A percentile compares a stretch with the other conserved stretches of the same genome.
Conservation (phyloP, 2,888 invertebrate species). For the Molorchus minor region DNA sequence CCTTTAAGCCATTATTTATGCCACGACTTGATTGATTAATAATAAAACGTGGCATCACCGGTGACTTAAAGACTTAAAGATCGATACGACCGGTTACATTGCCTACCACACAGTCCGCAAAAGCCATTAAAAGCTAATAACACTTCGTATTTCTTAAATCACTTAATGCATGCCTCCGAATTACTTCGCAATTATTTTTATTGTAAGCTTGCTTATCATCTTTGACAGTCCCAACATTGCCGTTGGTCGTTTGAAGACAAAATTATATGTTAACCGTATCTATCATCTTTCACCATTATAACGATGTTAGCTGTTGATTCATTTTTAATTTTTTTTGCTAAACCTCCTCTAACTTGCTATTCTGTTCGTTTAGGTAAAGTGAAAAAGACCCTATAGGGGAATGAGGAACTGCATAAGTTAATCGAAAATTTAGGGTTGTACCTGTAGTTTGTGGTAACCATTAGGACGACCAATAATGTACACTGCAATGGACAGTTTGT, state of each 20-base stretch:
- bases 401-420: too few species aligned
- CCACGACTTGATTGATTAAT: constrained; percentile 23
- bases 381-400: too few species aligned
- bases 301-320: too few species aligned
- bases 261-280: too few species aligned
- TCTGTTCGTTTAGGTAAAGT: too few species aligned
- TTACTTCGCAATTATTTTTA: constrained; percentile 29
- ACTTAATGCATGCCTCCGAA: constrained; percentile 28
- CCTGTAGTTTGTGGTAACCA: neutral
- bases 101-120: constrained; percentile 24
- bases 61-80: constrained; percentile 11
- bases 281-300: too few species aligned
- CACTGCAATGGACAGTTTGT: too few species aligned
- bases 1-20: constrained; percentile 23
- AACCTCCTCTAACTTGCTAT: too few species aligned
- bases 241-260: too few species aligned
- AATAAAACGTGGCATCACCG: constrained; percentile 27
- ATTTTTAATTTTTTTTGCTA: too few species aligned
- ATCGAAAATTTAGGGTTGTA: neutral
- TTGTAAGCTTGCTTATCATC: constrained; percentile 24
- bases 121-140: constrained; percentile 26
- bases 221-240: constrained; percentile 23
- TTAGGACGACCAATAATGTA: too few species aligned
- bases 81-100: constrained; percentile 38
- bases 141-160: constrained; percentile 28